Conservation (phyloP, 2,888 invertebrate species). For the Chirona hameri region DNA sequence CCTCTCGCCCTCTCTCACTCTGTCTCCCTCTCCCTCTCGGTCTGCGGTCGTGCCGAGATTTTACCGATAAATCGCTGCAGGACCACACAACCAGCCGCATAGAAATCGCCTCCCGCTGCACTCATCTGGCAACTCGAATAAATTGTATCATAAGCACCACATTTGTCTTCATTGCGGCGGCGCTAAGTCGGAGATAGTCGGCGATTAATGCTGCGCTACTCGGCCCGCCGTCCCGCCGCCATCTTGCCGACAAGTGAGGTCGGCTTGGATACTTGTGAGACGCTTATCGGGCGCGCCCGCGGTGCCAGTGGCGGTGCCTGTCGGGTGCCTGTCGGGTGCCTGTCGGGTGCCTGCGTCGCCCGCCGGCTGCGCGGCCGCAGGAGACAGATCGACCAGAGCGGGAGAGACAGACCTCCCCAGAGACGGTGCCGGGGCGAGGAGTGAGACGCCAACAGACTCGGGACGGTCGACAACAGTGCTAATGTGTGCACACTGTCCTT, state of each 20-base stretch:
- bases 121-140: background rate
- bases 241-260: conserved; percentile 10
- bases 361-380: background rate
- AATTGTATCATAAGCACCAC: conserved; percentile 23
- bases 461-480: too few species aligned
- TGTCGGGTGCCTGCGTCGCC: background rate
- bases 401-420: background rate
- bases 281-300: background rate
- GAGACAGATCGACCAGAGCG: background rate
- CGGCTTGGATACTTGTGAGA: background rate
- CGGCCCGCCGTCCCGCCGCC: background rate
- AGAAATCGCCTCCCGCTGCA: conserved; percentile 5
- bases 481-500: too few species aligned
- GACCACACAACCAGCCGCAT: conserved; percentile 12
- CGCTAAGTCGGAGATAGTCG: conserved; percentile 13
- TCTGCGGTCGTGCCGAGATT: background rate
- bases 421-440: too few species aligned
- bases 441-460: too few species aligned
- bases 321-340: background rate
- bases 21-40: background rate
- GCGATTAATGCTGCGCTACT: background rate
- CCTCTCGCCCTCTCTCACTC: too few species aligned
- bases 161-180: conserved; percentile 26
- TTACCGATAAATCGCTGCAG: background rate
- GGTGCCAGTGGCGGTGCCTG: background rate